Conservation (phyloP, 2,797 vertebrate species). For the Oreochromis mossambicus region DNA sequence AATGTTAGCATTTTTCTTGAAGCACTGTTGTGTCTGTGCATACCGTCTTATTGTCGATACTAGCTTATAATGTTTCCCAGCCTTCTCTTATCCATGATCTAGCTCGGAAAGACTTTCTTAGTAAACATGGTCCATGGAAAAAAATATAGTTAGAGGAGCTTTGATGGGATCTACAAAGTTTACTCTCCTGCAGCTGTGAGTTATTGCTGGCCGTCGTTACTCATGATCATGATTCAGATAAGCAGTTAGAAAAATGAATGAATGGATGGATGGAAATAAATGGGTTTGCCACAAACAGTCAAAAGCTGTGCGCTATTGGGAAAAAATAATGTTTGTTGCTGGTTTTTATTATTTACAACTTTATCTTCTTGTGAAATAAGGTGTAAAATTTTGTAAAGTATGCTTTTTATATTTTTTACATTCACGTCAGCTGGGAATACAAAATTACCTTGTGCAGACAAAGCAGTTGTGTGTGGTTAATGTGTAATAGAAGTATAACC, state of each 20-base stretch:
- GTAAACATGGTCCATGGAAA: background rate
- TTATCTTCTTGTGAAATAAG: no score
- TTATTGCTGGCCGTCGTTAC: background rate
- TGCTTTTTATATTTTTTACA: background rate
- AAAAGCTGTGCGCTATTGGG: no score
- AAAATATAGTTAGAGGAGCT: background rate
- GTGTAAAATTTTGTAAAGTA: no score
- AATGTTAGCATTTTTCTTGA: background rate
- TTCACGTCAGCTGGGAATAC: background rate
- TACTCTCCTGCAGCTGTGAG: background rate
- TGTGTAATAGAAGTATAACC: background rate
- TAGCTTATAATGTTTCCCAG: background rate
- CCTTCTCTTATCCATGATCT: background rate
- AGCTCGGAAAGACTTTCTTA: background rate
- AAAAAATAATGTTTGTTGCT: no score
- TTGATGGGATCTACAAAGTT: background rate
- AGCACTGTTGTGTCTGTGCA: background rate
- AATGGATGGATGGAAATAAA: background rate
- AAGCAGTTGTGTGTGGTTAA: no score
- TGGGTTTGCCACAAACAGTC: background rate
- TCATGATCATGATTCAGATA: background rate
- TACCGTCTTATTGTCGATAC: accelerated
- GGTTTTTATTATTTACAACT: no score
- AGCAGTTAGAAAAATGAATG: background rate
- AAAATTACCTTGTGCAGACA: background rate